Evolutionary conservation across 2,797 vertebrate genomes (phyloP).

Genomic region (Sebastes oblongus): DNA sequence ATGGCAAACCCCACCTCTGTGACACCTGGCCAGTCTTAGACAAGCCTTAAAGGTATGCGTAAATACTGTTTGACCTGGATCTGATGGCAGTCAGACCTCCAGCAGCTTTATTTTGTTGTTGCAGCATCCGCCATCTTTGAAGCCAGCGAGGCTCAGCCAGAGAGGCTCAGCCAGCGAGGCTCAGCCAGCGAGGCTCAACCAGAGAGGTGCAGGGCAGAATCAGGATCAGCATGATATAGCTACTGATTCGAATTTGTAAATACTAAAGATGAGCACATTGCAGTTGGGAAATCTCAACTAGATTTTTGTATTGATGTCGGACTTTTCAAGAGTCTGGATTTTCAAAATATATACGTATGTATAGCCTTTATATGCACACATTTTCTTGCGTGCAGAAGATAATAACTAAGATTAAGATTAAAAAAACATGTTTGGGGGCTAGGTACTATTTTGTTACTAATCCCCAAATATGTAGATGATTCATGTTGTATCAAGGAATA

Average conservation of each 20-base stretch:
- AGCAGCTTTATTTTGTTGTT: slow-evolving; percentile 9
- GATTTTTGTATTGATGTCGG: neutral
- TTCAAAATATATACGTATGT: neutral
- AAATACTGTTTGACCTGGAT: slow-evolving; percentile 43
- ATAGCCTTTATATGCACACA: neutral
- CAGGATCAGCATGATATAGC: slow-evolving; percentile 27
- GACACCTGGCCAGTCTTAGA: neutral
- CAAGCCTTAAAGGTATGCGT: neutral
- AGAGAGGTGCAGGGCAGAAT: slow-evolving; percentile 5
- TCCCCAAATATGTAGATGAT: neutral
- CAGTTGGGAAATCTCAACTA: neutral
- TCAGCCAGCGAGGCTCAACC: neutral
- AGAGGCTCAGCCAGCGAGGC: neutral
- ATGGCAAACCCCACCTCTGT: neutral
- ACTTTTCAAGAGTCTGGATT: neutral
- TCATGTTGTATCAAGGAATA: neutral
- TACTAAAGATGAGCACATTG: neutral
- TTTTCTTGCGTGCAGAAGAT: neutral
- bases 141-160: neutral
- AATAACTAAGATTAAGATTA: neutral
- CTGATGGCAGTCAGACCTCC: slow-evolving; percentile 26
- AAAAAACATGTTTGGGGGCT: neutral
- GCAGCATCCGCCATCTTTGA: slow-evolving; percentile 1
- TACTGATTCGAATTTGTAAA: neutral
- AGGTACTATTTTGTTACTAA: neutral